Evolutionary conservation across 1,140 invertebrate genomes (phyloP), one percentile per base, ranked within the genome.

Genomic region (Drosophila orena): DNA sequence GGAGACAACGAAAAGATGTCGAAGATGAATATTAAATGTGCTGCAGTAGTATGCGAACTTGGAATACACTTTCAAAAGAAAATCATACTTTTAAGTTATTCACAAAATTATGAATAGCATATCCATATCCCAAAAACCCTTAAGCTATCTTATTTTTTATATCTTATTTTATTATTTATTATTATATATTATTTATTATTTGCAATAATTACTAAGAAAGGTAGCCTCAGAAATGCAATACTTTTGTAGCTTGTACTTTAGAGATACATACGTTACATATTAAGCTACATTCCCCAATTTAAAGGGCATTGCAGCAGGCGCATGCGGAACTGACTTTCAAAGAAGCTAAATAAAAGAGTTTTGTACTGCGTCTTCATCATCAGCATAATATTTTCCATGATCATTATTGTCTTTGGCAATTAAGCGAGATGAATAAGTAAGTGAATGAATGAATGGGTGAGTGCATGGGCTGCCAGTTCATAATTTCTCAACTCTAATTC

Each of bases 401-500:
- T 71, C 68, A 71, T 76, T 38, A 75, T 66, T 75, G 60, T 76
- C 72, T 76, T 75, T 37, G 42, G 42, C 60, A 89, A 77, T 83
- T 81, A 89, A 77, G 61, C 66, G 60, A 62, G 71, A 73, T 77
- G 78, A 77, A 80, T 76, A 75, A 80, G 57, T 75, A 61, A 66
- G 79, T 74, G 64, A 73, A 61, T 52, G 62, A 72, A 62, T 53
- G 56, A 66, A 54, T 52, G 52, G 49, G 56, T 57, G 53, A 40
- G 43, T 69, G 77, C 50, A 66, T 61, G 64, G 35, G 12, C 56
- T 58, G 75, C 46, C 59, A 60, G 59, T 57, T 77, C 55, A 81
- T 70, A 70, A 81, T 86, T 81, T 78, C 83, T 79, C 57, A 84
- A 89, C 79, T 89, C 84, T 74, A 80, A 84, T 89, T 89, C 84